Base-by-base conservation (phyloP, 2,797 vertebrate species). In the Myripristis jacobus region DNA sequence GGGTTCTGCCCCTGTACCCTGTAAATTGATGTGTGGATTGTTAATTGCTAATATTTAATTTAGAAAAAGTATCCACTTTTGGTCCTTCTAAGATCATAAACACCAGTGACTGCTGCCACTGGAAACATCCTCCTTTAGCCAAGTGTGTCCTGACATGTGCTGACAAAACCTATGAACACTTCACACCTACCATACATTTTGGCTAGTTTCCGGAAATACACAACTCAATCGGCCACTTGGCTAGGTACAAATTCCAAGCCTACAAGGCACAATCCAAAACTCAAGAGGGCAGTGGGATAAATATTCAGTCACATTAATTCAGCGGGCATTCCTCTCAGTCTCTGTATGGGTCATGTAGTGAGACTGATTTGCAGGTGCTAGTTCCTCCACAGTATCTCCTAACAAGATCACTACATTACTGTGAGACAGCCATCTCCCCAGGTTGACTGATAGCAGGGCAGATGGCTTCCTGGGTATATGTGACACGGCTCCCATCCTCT, bases 331-430 rank as follows among this genome's bases (percentile, higher is more conserved):
- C 60, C 51, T 64, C 38, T 53, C 29, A 7, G n/a, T n/a, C 53
- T 84, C 79, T 84, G 66, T 77, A 84, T 55, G 54, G 22, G 61
- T 77, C 44, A 67, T 0, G 31, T 59, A 47, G 9, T 11, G 64
- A 84, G 70, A 79, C 69, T 58, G 63, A 84, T 46, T 77, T 82
- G 62, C 73, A 87, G 79, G 73, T 78, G 74, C 62, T 43, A 77
- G 73, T 71, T 73, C 70, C 68, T 80, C 70, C 36, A 61, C 41
- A 41, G 58, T 57, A 74, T 84, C 83, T 74, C 57, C 83, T 86
- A 88, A 87, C 78, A 41, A 85, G 80, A 85, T 83, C 79, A 68
- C 73, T 76, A 63, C 73, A 89, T 89, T 87, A 79, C 74, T 66
- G 58, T 2, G 46, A 73, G 83, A 87, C 82, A 80, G 73, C 62